phyloP scores from a whole-genome alignment of 2,113 vertebrate species.

The Callorhinus ursinus region DNA sequence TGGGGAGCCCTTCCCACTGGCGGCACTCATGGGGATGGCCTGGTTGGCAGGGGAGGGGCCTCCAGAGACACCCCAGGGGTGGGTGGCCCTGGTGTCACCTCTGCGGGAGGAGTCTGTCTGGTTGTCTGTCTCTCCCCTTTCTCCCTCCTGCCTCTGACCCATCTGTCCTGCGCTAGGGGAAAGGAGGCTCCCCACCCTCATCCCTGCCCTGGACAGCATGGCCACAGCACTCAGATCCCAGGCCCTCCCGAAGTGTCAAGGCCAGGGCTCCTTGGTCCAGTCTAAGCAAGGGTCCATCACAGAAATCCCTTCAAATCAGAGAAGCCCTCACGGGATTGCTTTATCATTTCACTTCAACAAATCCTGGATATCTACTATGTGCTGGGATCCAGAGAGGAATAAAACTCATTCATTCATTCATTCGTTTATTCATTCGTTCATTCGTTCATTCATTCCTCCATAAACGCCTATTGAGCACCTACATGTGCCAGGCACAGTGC shows the following conservation, averaged over 20 bases:
- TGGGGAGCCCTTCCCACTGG: not conserved
- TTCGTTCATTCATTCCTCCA: not conserved
- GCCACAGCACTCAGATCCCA: not conserved
- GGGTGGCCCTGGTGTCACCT: not conserved
- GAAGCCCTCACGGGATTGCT: not conserved
- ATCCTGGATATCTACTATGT: not conserved
- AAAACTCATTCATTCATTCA: not conserved
- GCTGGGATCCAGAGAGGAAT: not conserved
- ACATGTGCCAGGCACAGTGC: not conserved
- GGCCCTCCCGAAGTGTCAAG: not conserved
- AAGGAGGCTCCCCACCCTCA: not conserved
- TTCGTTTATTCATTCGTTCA: not conserved
- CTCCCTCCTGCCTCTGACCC: not conserved
- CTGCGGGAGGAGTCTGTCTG: not conserved
- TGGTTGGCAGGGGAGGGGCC: not conserved
- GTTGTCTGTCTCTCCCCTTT: not conserved
- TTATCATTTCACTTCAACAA: not conserved
- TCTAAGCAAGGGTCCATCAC: not conserved
- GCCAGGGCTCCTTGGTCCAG: not conserved
- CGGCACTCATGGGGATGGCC: not conserved
- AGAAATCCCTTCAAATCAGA: not conserved
- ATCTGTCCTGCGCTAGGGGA: not conserved
- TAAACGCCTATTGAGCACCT: not conserved
- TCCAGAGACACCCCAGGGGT: not conserved
- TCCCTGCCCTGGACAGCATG: not conserved